phyloP scores from a whole-genome alignment of 2,113 vertebrate genomes.

The Cromileptes altivelis region DNA sequence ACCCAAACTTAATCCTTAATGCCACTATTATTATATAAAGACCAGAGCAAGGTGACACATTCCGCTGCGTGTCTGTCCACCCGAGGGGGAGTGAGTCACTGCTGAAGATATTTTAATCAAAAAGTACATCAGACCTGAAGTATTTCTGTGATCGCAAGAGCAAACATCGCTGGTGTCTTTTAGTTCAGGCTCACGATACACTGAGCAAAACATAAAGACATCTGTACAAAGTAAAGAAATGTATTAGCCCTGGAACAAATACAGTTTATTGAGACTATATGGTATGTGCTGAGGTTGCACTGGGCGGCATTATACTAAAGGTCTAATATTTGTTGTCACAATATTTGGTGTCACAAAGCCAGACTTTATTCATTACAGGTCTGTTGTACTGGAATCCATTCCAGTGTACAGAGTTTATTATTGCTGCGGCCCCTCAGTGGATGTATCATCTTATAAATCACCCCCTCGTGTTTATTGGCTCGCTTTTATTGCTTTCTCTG shows the following conservation, averaged over 20 bases:
- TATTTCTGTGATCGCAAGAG: neutral
- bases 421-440: neutral
- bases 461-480: constrained; percentile 1
- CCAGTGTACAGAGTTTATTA: neutral
- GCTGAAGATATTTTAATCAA: constrained; percentile 16
- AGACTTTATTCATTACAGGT: neutral
- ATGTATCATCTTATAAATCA: constrained; percentile 16
- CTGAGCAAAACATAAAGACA: too few species aligned
- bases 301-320: neutral
- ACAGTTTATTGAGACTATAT: neutral
- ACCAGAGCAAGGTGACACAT: constrained; percentile 12
- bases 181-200: neutral
- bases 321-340: neutral
- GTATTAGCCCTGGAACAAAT: neutral
- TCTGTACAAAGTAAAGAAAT: neutral
- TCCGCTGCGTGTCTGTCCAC: neutral
- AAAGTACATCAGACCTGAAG: neutral
- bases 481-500: constrained; percentile 37
- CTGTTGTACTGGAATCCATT: neutral
- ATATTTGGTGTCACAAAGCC: neutral
- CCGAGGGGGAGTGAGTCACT: neutral
- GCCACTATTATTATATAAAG: constrained; percentile 3
- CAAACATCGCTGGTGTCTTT: neutral
- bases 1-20: constrained; percentile 50
- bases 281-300: neutral